These are phyloP conservation scores for Tympanoctomys barrerae DNA, from an alignment of 2,797 vertebrate species.

Conservation along the genomic window DNA sequence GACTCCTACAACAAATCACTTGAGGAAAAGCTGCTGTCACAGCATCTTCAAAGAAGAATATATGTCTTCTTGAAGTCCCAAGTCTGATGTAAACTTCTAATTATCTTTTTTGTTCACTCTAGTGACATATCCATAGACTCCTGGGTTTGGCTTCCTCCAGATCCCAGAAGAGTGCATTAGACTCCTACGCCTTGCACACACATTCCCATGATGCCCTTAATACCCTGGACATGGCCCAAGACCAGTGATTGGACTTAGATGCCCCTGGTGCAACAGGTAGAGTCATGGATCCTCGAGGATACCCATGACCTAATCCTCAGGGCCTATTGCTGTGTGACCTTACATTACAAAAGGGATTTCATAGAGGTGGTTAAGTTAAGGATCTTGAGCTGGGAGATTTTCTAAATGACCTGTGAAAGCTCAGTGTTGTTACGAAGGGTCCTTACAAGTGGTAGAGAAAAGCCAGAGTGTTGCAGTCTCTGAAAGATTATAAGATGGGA, in stretches of 20 bases:
- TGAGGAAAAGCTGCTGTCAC: background rate
- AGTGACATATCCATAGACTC: background rate
- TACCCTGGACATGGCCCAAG: background rate
- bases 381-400: background rate
- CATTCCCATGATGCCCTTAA: background rate
- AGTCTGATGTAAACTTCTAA: background rate
- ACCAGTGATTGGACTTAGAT: background rate
- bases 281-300: background rate
- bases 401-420: background rate
- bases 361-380: background rate
- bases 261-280: background rate
- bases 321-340: background rate
- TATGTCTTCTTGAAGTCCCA: constrained; percentile 6
- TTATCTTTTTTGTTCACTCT: background rate
- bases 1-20: background rate
- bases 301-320: background rate
- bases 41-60: background rate
- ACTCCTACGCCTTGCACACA: background rate
- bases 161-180: background rate
- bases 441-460: background rate
- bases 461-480: background rate
- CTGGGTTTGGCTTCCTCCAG: background rate
- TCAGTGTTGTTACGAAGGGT: background rate
- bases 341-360: background rate
- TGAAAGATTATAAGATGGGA: constrained; percentile 12